Conservation (phyloP, 2,113 vertebrate species). For the Xyliphius kryptos region DNA sequence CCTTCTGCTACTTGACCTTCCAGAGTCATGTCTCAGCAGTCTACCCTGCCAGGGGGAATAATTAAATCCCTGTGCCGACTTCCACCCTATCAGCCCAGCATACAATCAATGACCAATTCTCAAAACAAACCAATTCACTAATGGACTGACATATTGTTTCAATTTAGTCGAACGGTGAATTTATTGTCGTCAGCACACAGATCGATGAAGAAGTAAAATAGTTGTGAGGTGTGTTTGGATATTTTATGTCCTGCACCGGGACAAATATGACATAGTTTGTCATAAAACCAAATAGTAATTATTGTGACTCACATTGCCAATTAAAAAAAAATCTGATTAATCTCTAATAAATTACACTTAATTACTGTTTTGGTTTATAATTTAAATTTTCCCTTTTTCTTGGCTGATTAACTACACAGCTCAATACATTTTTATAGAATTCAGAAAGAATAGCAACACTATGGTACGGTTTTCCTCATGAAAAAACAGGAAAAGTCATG, state of each 20-base stretch:
- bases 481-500: too few species aligned
- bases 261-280: conserved; percentile 45
- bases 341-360: conserved; percentile 22
- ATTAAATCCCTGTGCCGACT: conserved; percentile 64
- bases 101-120: conserved; percentile 65
- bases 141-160: conserved; percentile 69
- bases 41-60: conserved; percentile 49
- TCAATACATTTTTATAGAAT: not conserved
- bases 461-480: too few species aligned
- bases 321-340: conserved; percentile 33
- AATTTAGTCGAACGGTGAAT: conserved; percentile 64
- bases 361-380: not conserved
- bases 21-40: conserved; percentile 61
- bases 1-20: conserved; percentile 61
- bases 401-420: not conserved
- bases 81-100: conserved; percentile 59
- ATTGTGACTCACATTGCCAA: conserved; percentile 49
- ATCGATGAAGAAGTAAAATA: conserved; percentile 11
- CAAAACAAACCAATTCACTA: conserved; percentile 71
- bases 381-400: not conserved
- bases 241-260: not conserved
- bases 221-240: too few species aligned
- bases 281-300: conserved; percentile 59
- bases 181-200: conserved; percentile 47
- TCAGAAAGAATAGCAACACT: not conserved